phyloP scores from a whole-genome alignment of 2,888 invertebrate genomes.

The Lithophane ornitopus region DNA sequence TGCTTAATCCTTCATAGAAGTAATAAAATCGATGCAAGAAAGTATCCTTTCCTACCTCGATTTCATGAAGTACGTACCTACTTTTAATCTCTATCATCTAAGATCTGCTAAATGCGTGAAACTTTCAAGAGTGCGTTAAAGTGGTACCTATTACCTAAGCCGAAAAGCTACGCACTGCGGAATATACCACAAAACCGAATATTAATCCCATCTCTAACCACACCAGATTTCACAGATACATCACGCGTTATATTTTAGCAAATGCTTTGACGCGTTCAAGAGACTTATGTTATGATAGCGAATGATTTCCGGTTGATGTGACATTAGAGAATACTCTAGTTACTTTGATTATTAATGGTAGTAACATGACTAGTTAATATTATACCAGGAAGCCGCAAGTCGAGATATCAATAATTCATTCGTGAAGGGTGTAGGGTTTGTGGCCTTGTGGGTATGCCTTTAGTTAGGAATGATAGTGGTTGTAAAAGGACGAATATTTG shows the following conservation, averaged over 20 bases:
- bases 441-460: background rate
- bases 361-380: background rate
- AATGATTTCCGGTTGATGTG: conserved; percentile 11
- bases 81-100: background rate
- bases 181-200: conserved; percentile 10
- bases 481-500: background rate
- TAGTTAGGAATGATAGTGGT: background rate
- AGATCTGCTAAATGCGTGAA: background rate
- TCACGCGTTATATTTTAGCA: conserved; percentile 22
- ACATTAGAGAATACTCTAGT: background rate
- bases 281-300: conserved; percentile 8
- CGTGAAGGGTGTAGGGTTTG: background rate
- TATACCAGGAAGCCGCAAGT: background rate
- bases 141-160: background rate
- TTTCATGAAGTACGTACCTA: background rate
- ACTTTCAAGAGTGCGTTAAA: conserved; percentile 3
- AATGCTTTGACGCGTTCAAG: conserved; percentile 28
- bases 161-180: background rate
- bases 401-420: background rate
- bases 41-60: background rate
- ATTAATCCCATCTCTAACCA: conserved; percentile 24
- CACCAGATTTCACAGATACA: conserved; percentile 6
- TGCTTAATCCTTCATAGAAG: background rate
- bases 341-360: background rate
- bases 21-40: background rate